Percentiles rank a stretch among this genome's conserved stretches.
Evolutionary conservation across 2,888 invertebrate genomes (phyloP).

Genomic region (Dolichomitus sp.): DNA sequence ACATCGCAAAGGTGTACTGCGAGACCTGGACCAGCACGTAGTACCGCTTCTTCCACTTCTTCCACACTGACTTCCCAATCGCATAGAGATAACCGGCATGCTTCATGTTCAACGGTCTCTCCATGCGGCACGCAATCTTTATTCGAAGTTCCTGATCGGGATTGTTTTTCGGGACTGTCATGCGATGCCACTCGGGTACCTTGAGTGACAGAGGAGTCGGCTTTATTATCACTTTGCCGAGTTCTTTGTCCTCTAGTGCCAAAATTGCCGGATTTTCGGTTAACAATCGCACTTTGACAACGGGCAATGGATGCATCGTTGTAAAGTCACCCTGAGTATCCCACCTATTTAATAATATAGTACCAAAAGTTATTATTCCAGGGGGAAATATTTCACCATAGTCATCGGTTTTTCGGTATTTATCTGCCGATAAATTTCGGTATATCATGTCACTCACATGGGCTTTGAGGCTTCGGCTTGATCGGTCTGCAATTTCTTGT

Average conservation of each 20-base stretch:
- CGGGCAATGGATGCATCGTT: conserved; percentile 98
- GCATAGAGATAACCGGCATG: conserved; percentile 98
- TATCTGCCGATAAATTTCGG: no score
- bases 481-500: conserved; percentile 99
- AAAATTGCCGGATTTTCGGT: conserved; percentile 99
- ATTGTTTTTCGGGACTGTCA: conserved; percentile 97
- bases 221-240: conserved; percentile 96
- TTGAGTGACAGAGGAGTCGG: conserved; percentile 96
- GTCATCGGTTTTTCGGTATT: no score
- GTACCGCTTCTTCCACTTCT: conserved; percentile 99
- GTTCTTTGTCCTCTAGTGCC: conserved; percentile 99
- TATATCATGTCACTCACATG: conserved; percentile 89
- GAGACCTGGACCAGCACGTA: conserved; percentile 99
- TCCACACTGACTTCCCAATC: conserved; percentile 99
- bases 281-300: conserved; percentile 98
- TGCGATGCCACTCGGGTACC: conserved; percentile 99
- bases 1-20: conserved; percentile 99
- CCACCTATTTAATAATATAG: conserved; percentile 91
- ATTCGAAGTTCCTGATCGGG: conserved; percentile 98
- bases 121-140: conserved; percentile 99
- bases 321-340: conserved; percentile 99
- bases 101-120: conserved; percentile 99
- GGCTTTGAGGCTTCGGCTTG: conserved; percentile 99
- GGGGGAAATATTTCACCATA: neutral
- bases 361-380: neutral